These are phyloP conservation scores for Drosophila infuscata DNA, from an alignment of 2,888 invertebrate genomes.

Conservation along the genomic window DNA sequence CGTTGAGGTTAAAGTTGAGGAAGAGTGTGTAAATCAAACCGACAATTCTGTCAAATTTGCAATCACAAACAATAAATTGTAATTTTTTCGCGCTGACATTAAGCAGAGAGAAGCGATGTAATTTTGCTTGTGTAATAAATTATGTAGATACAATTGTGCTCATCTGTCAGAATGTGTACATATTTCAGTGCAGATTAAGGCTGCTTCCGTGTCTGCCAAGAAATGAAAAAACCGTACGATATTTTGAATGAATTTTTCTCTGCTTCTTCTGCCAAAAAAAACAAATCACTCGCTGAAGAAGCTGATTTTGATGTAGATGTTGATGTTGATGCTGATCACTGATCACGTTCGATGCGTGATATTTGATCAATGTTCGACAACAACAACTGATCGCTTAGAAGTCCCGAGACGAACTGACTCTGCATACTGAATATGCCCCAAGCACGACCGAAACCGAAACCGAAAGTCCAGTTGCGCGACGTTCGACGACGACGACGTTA, in stretches of 20 bases:
- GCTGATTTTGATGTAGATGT: background rate
- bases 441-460: conserved; percentile 63
- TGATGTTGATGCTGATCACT: conserved; percentile 36
- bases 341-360: conserved; percentile 51
- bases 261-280: conserved; percentile 1
- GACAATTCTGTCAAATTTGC: conserved; percentile 71
- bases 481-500: background rate
- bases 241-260: background rate
- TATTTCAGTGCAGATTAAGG: conserved; percentile 39
- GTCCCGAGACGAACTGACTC: conserved; percentile 76
- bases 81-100: conserved; percentile 60
- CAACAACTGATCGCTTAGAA: conserved; percentile 67
- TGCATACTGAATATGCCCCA: conserved; percentile 14
- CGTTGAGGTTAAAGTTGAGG: conserved; percentile 1
- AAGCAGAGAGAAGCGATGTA: conserved; percentile 59
- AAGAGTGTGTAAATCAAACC: conserved; percentile 55
- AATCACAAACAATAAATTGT: conserved; percentile 71
- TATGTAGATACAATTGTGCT: conserved; percentile 23
- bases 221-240: background rate
- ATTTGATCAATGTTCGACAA: conserved; percentile 41
- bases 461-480: conserved; percentile 42
- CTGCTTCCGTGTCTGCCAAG: conserved; percentile 65
- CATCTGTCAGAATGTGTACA: conserved; percentile 33
- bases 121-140: conserved; percentile 52
- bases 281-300: background rate